Evolutionary conservation across 2,797 vertebrate species (phyloP).

Genomic region (Okamejei kenojei): DNA sequence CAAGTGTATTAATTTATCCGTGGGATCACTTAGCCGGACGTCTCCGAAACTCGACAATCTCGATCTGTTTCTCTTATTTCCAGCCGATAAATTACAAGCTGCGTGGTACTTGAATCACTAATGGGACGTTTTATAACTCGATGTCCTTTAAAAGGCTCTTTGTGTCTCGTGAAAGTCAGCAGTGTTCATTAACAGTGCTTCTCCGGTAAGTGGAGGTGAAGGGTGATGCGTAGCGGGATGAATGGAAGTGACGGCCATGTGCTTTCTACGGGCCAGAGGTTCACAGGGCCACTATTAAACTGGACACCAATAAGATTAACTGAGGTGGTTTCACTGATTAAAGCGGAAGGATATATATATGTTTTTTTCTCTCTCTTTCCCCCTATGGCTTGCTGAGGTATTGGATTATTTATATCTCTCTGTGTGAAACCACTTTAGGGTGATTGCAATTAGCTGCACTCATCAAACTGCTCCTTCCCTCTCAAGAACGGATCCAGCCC

Average conservation of each 20-base stretch:
- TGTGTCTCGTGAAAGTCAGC: background rate
- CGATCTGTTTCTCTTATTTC: background rate
- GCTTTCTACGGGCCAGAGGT: background rate
- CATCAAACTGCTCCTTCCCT: background rate
- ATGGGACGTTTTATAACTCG: background rate
- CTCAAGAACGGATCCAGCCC: background rate
- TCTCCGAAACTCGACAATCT: background rate
- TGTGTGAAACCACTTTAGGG: background rate
- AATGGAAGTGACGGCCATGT: background rate
- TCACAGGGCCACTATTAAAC: background rate
- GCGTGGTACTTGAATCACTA: background rate
- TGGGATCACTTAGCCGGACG: background rate
- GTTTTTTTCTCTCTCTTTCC: background rate
- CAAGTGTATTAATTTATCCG: constrained; percentile 4
- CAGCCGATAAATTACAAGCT: background rate
- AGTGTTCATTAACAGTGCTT: background rate
- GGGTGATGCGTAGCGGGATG: background rate
- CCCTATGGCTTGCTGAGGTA: background rate
- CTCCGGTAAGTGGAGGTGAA: background rate
- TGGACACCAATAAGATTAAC: constrained; percentile 27
- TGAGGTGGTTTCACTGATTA: background rate
- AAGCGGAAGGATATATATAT: background rate
- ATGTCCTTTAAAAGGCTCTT: background rate
- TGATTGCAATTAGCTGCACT: constrained; percentile 9
- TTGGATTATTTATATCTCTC: background rate